phyloP scores from a whole-genome alignment of 1,140 invertebrate species.

The Drosophila murphyi region DNA sequence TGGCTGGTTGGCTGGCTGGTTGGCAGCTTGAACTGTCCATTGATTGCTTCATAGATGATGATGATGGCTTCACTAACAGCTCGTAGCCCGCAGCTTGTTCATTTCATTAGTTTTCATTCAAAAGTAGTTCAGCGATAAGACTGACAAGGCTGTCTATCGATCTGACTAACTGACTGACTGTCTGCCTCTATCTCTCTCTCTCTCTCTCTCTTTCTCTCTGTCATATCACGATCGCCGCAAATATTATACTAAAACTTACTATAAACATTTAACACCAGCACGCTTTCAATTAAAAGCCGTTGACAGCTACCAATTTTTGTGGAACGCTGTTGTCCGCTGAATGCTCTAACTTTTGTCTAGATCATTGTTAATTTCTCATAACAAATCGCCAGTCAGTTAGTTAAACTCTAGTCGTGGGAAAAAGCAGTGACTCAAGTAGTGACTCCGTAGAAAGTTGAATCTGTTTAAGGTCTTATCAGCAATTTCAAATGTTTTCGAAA shows the following conservation, averaged over 20 bases:
- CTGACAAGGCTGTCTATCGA: conserved; percentile 18
- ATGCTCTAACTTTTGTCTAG: conserved; percentile 44
- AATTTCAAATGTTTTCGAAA: neutral
- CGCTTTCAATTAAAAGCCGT: conserved; percentile 75
- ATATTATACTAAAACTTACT: conserved; percentile 67
- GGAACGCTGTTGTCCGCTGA: conserved; percentile 12
- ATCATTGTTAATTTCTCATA: conserved; percentile 18
- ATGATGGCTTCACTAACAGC: conserved; percentile 49
- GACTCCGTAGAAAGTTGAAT: conserved; percentile 16
- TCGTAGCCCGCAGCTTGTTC: conserved; percentile 9
- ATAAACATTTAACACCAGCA: conserved; percentile 72
- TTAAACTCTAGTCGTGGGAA: conserved; percentile 28
- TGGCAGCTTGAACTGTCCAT: conserved; percentile 32
- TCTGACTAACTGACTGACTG: conserved; percentile 14
- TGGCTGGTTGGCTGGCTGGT: neutral
- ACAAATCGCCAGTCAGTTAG: neutral
- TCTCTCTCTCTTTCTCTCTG: conserved; percentile 20
- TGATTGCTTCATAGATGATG: conserved; percentile 36
- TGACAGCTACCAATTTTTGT: conserved; percentile 76
- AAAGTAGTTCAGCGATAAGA: conserved; percentile 77
- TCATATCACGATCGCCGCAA: conserved; percentile 70
- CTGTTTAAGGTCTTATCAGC: no score
- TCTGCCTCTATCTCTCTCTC: neutral
- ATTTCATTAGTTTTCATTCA: conserved; percentile 62
- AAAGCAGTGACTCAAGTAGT: neutral